These are phyloP conservation scores for Drosophila longiperda DNA, from an alignment of 2,888 invertebrate genomes.

Conservation along the genomic window DNA sequence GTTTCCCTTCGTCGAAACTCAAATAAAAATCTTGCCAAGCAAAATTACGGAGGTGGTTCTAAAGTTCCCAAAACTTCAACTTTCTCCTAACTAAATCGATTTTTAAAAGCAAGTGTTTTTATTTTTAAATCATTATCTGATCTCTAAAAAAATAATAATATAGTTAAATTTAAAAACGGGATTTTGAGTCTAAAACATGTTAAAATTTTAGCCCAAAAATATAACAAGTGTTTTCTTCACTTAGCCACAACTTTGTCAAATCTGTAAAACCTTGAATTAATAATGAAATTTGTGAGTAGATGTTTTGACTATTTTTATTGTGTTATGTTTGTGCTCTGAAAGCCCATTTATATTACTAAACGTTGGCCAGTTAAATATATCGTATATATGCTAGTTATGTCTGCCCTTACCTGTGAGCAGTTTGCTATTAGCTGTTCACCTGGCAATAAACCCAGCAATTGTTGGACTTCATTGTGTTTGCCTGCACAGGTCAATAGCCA, in stretches of 20 bases:
- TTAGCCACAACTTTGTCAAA: too few species aligned
- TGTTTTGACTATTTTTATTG: neutral
- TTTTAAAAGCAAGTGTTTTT: neutral
- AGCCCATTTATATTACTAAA: neutral
- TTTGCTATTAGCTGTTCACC: neutral
- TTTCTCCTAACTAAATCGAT: neutral
- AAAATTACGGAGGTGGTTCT: neutral
- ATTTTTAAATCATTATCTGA: neutral
- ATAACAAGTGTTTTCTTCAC: too few species aligned
- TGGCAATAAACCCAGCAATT: constrained; percentile 17
- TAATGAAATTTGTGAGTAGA: neutral
- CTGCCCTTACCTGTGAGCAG: constrained; percentile 29
- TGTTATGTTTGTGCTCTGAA: neutral
- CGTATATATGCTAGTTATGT: neutral
- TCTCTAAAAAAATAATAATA: neutral
- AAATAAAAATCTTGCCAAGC: neutral
- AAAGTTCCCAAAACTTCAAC: neutral
- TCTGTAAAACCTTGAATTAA: too few species aligned
- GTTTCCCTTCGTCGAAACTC: neutral
- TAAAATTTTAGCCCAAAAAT: neutral
- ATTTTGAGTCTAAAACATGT: neutral
- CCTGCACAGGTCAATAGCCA: constrained; percentile 39
- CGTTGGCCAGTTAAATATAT: neutral
- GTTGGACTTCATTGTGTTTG: constrained; percentile 12
- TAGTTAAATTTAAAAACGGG: too few species aligned